Base-by-base conservation (phyloP, 1,140 invertebrate species). In the Sitophilus oryzae region DNA sequence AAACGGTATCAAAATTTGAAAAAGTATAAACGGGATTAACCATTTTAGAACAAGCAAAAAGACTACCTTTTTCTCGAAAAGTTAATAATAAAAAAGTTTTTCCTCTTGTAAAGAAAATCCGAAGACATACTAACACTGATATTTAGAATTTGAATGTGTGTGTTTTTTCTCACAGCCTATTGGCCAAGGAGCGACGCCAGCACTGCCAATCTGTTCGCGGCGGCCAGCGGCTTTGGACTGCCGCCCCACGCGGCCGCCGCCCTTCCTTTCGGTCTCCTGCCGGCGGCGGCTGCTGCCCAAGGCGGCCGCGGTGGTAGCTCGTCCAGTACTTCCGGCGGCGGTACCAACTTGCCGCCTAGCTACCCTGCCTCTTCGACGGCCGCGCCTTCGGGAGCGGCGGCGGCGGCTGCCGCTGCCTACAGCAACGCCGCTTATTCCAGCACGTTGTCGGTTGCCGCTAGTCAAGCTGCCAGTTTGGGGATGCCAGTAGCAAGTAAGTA, bases 361-460 rank as follows among this genome's bases (percentile, higher is more conserved):
- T 74, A 73, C 64, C 76, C 65, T 56, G 74, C 62, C 58, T 76
- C 66, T 30, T 76, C 71, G 30, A 6, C 43, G 18, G 71, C 30
- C 44, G 14, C 52, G 6, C 64, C 67, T 65, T 70, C 67, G 41
- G 45, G 22, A 10, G 76, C 73, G 30, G 74, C 66, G 61, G 75
- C 69, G 58, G 73, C 58, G 36, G 69, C 66, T 38, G 71, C 70
- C 49, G 69, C 66, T 47, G 72, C 75, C 21, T 78, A 74, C 49
- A 76, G 71, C 52, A 73, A 71, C 62, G 80, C 80, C 66, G 79
- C 82, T 58, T 82, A 82, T 66, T 80, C 84, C 48, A 85, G 83
- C 51, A 88, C 86, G 36, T 78, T 89, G 58, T 84, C 84, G 54
- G 86, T 87, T 50, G 86, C 85, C 21, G 87, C 86, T 47, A 88